These are phyloP conservation scores for Lepus townsendii DNA, from an alignment of 2,797 vertebrate species.

Conservation along the genomic window DNA sequence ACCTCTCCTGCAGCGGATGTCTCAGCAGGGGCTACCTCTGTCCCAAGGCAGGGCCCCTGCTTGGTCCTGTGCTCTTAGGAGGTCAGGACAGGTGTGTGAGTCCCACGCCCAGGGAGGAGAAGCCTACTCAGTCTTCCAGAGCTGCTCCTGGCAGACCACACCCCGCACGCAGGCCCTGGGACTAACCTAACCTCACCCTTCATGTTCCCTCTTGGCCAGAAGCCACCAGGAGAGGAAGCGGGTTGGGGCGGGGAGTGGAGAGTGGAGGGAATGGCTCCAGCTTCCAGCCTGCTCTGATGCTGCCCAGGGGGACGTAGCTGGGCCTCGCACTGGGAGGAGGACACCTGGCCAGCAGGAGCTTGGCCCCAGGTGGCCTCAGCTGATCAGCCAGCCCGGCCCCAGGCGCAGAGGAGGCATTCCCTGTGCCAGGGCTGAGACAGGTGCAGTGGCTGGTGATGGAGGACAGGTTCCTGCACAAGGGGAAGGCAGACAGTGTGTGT, in stretches of 20 bases:
- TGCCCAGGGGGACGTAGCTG: neutral
- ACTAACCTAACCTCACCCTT: neutral
- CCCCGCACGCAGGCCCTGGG: neutral
- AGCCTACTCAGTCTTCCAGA: neutral
- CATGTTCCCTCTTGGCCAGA: neutral
- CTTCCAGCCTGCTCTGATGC: neutral
- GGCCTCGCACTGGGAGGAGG: too few relatives aligned
- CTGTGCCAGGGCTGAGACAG: neutral
- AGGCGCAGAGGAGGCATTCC: neutral
- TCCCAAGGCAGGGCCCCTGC: neutral
- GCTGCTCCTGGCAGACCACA: neutral
- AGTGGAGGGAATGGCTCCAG: neutral
- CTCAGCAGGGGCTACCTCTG: neutral
- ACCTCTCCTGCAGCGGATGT: neutral
- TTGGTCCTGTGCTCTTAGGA: neutral
- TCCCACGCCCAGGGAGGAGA: neutral
- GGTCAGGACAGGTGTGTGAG: neutral
- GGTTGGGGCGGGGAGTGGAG: too few relatives aligned
- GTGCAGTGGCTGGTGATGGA: too few relatives aligned
- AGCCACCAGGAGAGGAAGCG: neutral
- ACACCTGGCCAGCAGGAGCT: too few relatives aligned
- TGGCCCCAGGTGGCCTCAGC: neutral
- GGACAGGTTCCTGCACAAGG: neutral
- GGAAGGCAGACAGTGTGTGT: too few relatives aligned
- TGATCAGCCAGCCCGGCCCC: neutral